Evolutionary conservation across 2,888 invertebrate species (phyloP), one percentile per base, ranked within the genome.

Genomic region (Cordylochernes scorpioides): DNA sequence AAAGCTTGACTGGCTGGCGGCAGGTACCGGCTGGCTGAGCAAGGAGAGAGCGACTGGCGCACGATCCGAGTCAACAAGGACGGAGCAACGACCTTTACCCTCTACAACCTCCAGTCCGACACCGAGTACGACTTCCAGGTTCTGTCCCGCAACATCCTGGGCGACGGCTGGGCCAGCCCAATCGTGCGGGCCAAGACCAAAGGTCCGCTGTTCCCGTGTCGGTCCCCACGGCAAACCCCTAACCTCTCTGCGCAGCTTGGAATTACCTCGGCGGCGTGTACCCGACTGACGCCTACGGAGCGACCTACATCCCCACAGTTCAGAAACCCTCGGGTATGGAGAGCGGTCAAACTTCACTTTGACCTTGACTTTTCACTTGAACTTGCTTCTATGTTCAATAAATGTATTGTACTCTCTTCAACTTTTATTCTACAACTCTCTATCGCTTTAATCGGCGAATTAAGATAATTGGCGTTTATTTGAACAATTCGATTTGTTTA

Each of bases 41-140:
- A 39, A 28, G 43, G 78, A 32, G 70, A 69, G 45, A 67, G 71
- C 18, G 77, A 82, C 46, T 88, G 86, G 86, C 70, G 72, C 41
- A 82, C 78, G 38, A 77, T 88, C 46, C 75, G 78, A 9, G 86
- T 91, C 29, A 75, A 77, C 27, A 86, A 84, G 3, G 72, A 78
- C 30, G 82, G 82, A 41, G 74, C 75, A 49, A 84, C 84, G 9
- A 70, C 71, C 47, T 73, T 78, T 40, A 82, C 84, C 45, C 75
- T 91, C 54, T 80, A 80, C 54, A 70, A 74, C 39, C 63, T 91
- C 38, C 68, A 71, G 43, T 78, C 86, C 7, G 75, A 75, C 40
- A 84, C 80, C 24, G 69, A 71, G 33, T 88, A 91, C 58, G 86
- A 91, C 58, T 88, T 91, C 57, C 80, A 84, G 62, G 80, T 91